Percentiles rank a stretch among this genome's conserved stretches.
Evolutionary conservation across 2,888 invertebrate genomes (phyloP).

Genomic region (Perdita meconis): DNA sequence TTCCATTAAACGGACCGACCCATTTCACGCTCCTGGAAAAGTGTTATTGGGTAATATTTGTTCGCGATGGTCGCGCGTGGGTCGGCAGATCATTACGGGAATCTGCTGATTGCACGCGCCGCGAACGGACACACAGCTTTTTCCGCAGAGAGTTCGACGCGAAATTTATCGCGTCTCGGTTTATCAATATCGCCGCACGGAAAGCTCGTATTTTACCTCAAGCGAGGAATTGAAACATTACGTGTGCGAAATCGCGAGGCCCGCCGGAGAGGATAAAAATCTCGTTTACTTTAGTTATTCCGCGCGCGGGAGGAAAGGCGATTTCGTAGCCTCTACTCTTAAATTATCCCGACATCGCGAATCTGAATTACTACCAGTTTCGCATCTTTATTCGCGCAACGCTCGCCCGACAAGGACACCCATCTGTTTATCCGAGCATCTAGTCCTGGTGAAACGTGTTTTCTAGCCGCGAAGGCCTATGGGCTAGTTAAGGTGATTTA

Average conservation of each 20-base stretch:
- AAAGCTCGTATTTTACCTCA: neutral
- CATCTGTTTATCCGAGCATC: conserved; percentile 51
- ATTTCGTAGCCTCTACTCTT: conserved; percentile 8
- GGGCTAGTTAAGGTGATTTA: conserved; percentile 62
- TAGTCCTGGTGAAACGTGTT: conserved; percentile 65
- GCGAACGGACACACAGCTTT: neutral
- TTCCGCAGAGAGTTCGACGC: conserved; percentile 9
- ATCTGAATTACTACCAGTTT: conserved; percentile 45
- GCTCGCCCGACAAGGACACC: conserved; percentile 55
- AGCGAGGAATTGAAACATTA: conserved; percentile 11
- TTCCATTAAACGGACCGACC: too few relatives aligned
- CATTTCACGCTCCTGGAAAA: conserved; percentile 3
- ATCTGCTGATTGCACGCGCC: neutral
- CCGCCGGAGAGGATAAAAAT: conserved; percentile 25
- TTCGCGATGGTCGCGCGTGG: neutral
- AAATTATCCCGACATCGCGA: conserved; percentile 33
- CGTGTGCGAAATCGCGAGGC: conserved; percentile 13
- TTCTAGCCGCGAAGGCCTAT: conserved; percentile 53
- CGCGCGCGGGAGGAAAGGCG: neutral
- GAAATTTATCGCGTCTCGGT: conserved; percentile 27
- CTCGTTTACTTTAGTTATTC: conserved; percentile 13
- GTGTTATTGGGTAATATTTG: conserved; percentile 6
- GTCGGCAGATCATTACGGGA: neutral
- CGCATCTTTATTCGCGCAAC: conserved; percentile 49
- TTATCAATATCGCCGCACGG: conserved; percentile 11